Evolutionary conservation across 2,888 invertebrate genomes (phyloP), one percentile per base, ranked within the genome.

Genomic region (Dynastes hyllus): DNA sequence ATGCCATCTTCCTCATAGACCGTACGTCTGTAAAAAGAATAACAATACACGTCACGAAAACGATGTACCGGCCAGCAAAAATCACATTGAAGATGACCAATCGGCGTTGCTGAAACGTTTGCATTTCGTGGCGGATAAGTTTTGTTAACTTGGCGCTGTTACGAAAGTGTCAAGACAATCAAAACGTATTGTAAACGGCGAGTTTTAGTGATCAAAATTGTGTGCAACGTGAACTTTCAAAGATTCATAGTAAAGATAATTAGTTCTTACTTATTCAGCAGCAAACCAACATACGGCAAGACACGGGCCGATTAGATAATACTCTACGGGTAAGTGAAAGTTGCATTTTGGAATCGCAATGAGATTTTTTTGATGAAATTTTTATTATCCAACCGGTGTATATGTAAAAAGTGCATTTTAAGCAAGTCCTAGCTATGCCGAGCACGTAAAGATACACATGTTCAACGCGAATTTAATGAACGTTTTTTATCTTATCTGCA

Each of bases 271-370:
- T 37, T 45, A 45, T 45, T 45, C 45, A 8, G 45, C 11, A 2
- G 45, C 45, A 11, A 45, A 58, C 4, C 9, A 6, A n/a, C 29
- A 66, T 66, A 45, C 51, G 66, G 37, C 37, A 4, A 22, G 55
- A 58, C 55, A 45, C 63, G 51, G 51, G 32, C 66, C 51, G 65
- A 37, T 76, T 65, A 66, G 65, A 51, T 76, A 76, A 76, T 32
- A 76, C 22, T 16, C 11, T 55, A 13, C 73, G 61, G 76, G 76
- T 76, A 76, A 65, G 76, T 76, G 76, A 76, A 76, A 76, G 76
- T 76, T 51, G 16, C n/a, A 11, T 73, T 73, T 73, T 71, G 55
- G 22, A 58, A 58, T 55, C n/a, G 55, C 16, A 11, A 22, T 11
- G 40, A n/a, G 22, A 27, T 51, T 45, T 51, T 69, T 55, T 71